Base-by-base conservation (phyloP, 2,888 invertebrate species). In the Syrista parreyssii region DNA sequence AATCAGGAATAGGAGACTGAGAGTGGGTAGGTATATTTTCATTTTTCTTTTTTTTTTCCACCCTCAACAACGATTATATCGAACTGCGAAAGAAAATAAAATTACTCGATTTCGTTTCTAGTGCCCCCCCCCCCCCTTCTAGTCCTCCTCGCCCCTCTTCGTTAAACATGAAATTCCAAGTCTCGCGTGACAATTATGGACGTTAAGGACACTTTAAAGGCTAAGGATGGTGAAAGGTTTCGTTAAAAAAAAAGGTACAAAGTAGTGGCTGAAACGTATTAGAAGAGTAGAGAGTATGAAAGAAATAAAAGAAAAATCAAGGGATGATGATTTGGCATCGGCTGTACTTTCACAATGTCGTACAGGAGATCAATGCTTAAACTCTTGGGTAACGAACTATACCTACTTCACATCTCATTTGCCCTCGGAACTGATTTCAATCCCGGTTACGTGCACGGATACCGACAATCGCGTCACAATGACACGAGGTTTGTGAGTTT, bases 341-440 rank as follows among this genome's bases (percentile, higher is more conserved):
- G 89, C 89, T 89, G 89, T 89, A 89, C 89, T 86, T 86, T 84
- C 82, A 82, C 86, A 83, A 86, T 83, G 75, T 88, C 85, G 89
- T 88, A 89, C 88, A 89, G 88, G 88, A 89, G 89, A 89, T 89
- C 89, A 89, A 88, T 89, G 88, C 89, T 88, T 87, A 84, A 88
- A 88, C 83, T 86, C 81, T 85, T 85, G 88, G 89, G 87, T 88
- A 89, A 87, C 88, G 76, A 83, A 80, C 83, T 85, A 85, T 74
- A 82, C 80, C 86, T 88, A 87, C 80, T 81, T 80, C 76, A 82
- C 55, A 71, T 75, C 77, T 35, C 36, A 72, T 55, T 76, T 74
- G 78, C 77, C 73, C 80, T 81, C 77, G 80, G 77, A 74, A 73
- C 80, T 80, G 82, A 74, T 80, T 80, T 55, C 23, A 9, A 55